Evolutionary conservation across 2,797 vertebrate genomes (phyloP), one percentile per base, ranked within the genome.

Genomic region (Pogoniulus pusillus): DNA sequence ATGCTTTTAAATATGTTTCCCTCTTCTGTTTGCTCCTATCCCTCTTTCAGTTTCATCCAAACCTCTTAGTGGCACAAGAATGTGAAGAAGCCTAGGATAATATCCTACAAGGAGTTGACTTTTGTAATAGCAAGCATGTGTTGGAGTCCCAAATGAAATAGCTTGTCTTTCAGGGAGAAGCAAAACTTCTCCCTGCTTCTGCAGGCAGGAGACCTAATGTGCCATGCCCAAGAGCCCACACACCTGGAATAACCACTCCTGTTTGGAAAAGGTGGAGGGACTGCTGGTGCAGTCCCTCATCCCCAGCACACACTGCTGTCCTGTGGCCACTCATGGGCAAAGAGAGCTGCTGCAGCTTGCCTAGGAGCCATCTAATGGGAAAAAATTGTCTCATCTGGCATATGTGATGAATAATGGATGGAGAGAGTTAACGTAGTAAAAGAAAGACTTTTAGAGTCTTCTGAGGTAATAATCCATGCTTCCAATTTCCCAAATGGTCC

Each of bases 391-490:
- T 91, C 39, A 71, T 71, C 77, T 82, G 66, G 47, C 34, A 74
- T 62, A 37, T 54, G 47, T 68, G 32, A 74, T 86, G 75, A 79
- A 71, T 82, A 92, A 86, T 72, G 45, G 30, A 68, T 86, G 27
- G 55, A 8, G 39, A 77, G 55, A 86, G 32, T 57, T 77, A 93
- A 55, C 4, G 3, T 5, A 79, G 57, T 59, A 62, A 79, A 72
- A 80, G 51, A 90, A 74, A 82, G 39, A 82, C 60, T 76, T 78
- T 77, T 70, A 60, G 68, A 77, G 55, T 71, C 41, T 80, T 65
- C 57, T 1, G 9, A 54, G 69, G 41, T 93, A 94, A 90, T 94
- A 94, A 90, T 87, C 89, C 82, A 75, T 91, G 73, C 49, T 81
- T 90, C 77, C 73, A 89, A 37, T 87, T 94, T 91, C 68, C 65